phyloP scores from a whole-genome alignment of 2,888 invertebrate species.

The Cancer borealis region DNA sequence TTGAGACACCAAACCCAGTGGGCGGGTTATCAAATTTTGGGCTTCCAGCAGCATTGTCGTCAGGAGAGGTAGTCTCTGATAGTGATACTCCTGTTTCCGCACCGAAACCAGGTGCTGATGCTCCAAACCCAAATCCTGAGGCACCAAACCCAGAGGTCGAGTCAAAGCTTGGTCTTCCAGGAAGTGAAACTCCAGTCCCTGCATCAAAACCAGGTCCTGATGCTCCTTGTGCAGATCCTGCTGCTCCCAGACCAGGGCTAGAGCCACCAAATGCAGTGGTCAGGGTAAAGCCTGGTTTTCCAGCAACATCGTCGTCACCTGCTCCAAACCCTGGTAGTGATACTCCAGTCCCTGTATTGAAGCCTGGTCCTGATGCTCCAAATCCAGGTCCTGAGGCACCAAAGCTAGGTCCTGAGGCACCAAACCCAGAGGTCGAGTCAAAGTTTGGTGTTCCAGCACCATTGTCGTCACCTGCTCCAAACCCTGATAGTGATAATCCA shows the following conservation, averaged over 20 bases:
- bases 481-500: background rate
- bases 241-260: background rate
- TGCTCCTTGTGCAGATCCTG: background rate
- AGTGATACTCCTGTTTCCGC: slow-evolving; percentile 6
- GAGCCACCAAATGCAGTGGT: background rate
- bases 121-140: background rate
- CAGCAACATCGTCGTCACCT: background rate
- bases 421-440: background rate
- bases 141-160: background rate
- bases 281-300: background rate
- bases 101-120: background rate
- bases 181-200: background rate
- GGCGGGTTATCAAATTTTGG: background rate
- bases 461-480: background rate
- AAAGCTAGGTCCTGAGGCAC: background rate
- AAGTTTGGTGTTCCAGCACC: too few species aligned
- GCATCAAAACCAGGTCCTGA: background rate
- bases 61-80: background rate
- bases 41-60: background rate
- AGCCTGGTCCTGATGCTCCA: background rate
- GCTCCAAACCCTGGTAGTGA: slow-evolving; percentile 36
- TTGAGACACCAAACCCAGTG: background rate
- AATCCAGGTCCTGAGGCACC: background rate
- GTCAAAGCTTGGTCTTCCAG: background rate
- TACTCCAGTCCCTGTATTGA: background rate